Base-by-base conservation (phyloP, 92 coral and sea anemone genomes). In the Phenganax subtilis region DNA sequence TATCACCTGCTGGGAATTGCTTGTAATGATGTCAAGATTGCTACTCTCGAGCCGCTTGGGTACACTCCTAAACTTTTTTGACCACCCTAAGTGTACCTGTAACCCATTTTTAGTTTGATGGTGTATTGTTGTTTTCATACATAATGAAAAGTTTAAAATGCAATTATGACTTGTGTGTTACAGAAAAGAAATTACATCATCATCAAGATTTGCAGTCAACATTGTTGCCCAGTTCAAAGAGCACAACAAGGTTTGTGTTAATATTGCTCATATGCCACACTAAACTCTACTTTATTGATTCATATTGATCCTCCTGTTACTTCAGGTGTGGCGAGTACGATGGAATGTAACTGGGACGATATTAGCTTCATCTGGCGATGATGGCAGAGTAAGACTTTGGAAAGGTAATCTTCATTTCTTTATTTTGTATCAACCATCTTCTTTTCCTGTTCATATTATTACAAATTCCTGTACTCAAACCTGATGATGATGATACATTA, bases 271-370 rank as follows among this genome's bases (percentile, higher is more conserved):
- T 25, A 3, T 59, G 27, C 65, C 27, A 37, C 2, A 37, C 2
- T 37, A 37, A 37, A 37, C 47, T 37, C 47, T 37, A 37, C 2
- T 37, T 20, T 20, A 20, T 20, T 20, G 25, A 20, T 20, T 20
- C 25, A 12, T 9, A 20, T 31, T 51, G 51, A 16, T 75, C 11
- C 12, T 31, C 12, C 6, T 56, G 59, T 52, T 9, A 62, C 57
- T 80, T 6, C 54, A 93, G 98, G 98, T 91, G 44, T 93, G 98
- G 98, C 86, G 98, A 8, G 97, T 93, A 54, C 91, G 88, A 60
- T 93, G 98, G 98, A 93, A 93, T 80, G 92, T 93, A 15, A 93
- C 98, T 6, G 98, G 98, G 16, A 93, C 98, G 6, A 91, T 91
- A 69, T 82, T 93, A 28, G 93, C 98, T 12, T 93, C 98, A 3